Percentiles rank a stretch among this genome's conserved stretches.
Conservation (phyloP, 2,113 vertebrate genomes). For the Triplophysa rosa region DNA sequence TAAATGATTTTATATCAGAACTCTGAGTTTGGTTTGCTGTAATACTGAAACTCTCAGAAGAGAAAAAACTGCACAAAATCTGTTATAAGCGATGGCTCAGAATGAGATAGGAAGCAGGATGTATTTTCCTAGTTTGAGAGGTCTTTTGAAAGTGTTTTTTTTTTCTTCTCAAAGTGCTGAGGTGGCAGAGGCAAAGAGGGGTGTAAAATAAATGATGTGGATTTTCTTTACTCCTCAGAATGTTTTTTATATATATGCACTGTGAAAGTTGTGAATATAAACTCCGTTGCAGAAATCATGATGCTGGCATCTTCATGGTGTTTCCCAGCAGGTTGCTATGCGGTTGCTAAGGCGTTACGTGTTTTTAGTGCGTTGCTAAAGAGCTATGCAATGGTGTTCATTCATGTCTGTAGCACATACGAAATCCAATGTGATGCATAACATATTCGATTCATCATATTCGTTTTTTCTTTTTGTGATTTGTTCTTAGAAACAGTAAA, state of each 20-base stretch:
- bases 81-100: constrained; percentile 1
- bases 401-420: too few relatives aligned
- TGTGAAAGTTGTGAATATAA: background rate
- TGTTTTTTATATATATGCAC: background rate
- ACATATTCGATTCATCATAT: background rate
- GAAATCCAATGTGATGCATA: too few relatives aligned
- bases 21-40: background rate
- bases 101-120: background rate
- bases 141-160: constrained; percentile 10
- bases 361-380: background rate
- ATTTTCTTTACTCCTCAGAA: constrained; percentile 1
- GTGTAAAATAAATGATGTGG: background rate
- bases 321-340: background rate
- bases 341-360: background rate
- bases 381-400: background rate
- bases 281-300: too few relatives aligned
- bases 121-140: constrained; percentile 5
- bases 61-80: background rate
- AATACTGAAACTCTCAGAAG: background rate
- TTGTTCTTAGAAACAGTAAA: background rate
- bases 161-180: constrained; percentile 12
- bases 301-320: too few relatives aligned
- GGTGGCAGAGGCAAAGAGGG: constrained; percentile 19
- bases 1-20: background rate
- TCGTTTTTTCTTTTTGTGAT: background rate